Evolutionary conservation across 2,113 vertebrate species (phyloP), one percentile per base, ranked within the genome.

Genomic region (Ibidorhyncha struthersii): DNA sequence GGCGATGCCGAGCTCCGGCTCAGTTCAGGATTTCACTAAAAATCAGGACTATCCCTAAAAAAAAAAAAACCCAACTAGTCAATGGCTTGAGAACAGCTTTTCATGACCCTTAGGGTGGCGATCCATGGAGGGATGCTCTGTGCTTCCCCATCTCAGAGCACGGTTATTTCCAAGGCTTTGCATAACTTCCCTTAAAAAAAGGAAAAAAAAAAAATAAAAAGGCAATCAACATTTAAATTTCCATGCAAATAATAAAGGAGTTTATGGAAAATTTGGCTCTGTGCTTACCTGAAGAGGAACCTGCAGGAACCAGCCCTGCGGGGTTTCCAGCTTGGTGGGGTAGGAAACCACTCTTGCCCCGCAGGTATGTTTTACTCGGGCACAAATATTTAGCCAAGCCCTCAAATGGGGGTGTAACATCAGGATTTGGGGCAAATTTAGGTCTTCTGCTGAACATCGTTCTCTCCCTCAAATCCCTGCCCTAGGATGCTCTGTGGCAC

Each of bases 61-160:
- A 15, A 21, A 26, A 52, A 52, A 34, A 17, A 53, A 61, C 43
- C 43, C 41, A 43, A 30, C 2, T 7, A 59, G 36, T 36, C 5
- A 4, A 8, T 4, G 8, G 9, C 47, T 63, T 45, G 13, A 22
- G 63, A 22, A 8, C 7, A 38, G 15, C 30, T 23, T 52, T 41
- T 25, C 3, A 4, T 18, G n/a, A 40, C 18, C 10, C 8, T 9
- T 4, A 10, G 41, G 53, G 14, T 36, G 8, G 6, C 0, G 1
- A 12, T 4, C 18, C 5, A 1, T 0, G 0, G 47, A 53, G 12
- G 11, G 14, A 32, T 27, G 34, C 43, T 49, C 53, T 0, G 0
- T 3, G 4, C 61, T 34, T n/a, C 29, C 26, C 9, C 5, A 0
- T 8, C 72, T 47, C 19, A 1, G 9, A 55, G 26, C 29, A 15